Evolutionary conservation across 1,140 invertebrate species (phyloP).

Genomic region (Anthonomus grandis): DNA sequence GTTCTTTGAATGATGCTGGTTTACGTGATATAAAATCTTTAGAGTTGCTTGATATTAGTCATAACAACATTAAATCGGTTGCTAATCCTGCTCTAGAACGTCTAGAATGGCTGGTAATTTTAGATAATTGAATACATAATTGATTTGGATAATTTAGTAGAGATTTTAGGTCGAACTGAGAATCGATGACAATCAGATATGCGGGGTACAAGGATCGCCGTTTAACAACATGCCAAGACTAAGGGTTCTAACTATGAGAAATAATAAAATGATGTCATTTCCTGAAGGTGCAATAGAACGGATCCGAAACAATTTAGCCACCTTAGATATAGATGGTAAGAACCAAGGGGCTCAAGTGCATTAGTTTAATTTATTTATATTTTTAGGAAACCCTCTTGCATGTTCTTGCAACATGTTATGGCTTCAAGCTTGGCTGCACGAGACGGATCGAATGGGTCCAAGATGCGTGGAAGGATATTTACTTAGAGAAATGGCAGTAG

Average conservation of each 20-base stretch:
- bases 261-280: conserved; percentile 73
- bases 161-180: conserved; percentile 63
- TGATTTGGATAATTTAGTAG: not conserved
- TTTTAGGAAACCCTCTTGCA: conserved; percentile 73
- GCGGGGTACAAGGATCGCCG: conserved; percentile 64
- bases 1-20: conserved; percentile 67
- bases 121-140: no score
- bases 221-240: conserved; percentile 80
- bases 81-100: conserved; percentile 59
- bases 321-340: conserved; percentile 81
- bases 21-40: conserved; percentile 67
- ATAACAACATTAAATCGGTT: conserved; percentile 71
- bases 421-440: conserved; percentile 76
- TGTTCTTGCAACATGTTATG: conserved; percentile 78
- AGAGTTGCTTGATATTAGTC: conserved; percentile 77
- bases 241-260: conserved; percentile 71
- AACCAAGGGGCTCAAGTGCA: conserved; percentile 17
- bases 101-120: conserved; percentile 70
- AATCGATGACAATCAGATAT: conserved; percentile 73
- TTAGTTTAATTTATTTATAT: not conserved
- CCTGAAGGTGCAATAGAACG: conserved; percentile 72
- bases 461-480: conserved; percentile 72
- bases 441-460: conserved; percentile 66
- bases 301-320: conserved; percentile 73
- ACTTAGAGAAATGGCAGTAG: conserved; percentile 66